Evolutionary conservation across 2,797 vertebrate species (phyloP).

Genomic region (Eupleurogrammus muticus): DNA sequence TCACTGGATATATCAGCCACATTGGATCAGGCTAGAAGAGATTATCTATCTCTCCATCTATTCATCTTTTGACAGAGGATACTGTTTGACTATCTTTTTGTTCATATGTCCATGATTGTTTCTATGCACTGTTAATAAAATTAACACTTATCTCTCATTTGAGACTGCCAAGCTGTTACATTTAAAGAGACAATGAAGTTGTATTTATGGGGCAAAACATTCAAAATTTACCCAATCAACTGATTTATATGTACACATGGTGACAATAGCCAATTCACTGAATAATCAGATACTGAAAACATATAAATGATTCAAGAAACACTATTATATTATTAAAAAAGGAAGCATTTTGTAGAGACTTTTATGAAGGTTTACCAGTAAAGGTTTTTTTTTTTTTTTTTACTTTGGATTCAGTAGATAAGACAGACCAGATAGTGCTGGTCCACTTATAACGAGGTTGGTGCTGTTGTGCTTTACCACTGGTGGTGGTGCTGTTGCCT

Average conservation of each 20-base stretch:
- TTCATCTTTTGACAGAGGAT: not conserved
- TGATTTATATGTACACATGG: not conserved
- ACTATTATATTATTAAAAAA: too few relatives aligned
- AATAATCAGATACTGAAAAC: not conserved
- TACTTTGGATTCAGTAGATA: not conserved
- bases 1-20: constrained; percentile 52
- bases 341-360: not conserved
- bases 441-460: not conserved
- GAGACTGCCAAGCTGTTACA: not conserved
- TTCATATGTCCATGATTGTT: not conserved
- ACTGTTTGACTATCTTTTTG: not conserved
- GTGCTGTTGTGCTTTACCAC: constrained; percentile 42
- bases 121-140: not conserved
- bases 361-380: not conserved
- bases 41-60: constrained; percentile 17
- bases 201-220: not conserved
- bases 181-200: not conserved
- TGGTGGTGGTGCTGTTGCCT: constrained; percentile 80
- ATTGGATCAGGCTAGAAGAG: constrained; percentile 24
- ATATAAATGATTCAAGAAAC: not conserved
- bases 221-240: not conserved
- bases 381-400: not conserved
- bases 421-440: not conserved
- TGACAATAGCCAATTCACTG: not conserved
- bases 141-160: not conserved